Evolutionary conservation across 1,140 invertebrate genomes (phyloP), one percentile per base, ranked within the genome.

Genomic region (Ceratina japonica): DNA sequence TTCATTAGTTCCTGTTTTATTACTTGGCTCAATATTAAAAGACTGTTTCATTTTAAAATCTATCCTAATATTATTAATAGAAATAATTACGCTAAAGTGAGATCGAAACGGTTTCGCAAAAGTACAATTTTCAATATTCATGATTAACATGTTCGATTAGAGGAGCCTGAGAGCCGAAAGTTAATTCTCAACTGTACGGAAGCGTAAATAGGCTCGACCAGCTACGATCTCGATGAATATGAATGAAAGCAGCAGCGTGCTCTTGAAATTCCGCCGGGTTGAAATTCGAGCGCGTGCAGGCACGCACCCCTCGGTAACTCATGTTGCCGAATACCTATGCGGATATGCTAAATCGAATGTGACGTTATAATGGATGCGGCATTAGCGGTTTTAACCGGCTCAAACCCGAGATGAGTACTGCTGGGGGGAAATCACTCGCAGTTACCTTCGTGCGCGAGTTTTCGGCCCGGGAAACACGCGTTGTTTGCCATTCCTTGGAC

Each of bases 331-430:
- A 82, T 75, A 80, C 80, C 80, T 78, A 44, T 72, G 58, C 51
- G 52, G 80, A 54, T 83, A 86, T 86, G 87, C 82, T 85, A 90
- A 89, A 90, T 89, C 88, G 89, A 88, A 90, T 89, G 88, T 89
- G 89, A 89, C 87, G 79, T 90, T 89, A 89, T 89, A 89, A 90
- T 89, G 89, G 89, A 90, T 87, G 79, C 81, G 83, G 87, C 86
- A 89, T 89, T 90, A 89, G 88, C 86, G 88, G 88, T 87, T 88
- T 87, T 88, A 87, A 10, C 75, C 64, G 61, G 74, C 24, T 82
- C 68, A 59, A 80, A 10, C 37, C 73, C 80, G 79, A 66, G 84
- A 80, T 80, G 62, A 69, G 75, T 87, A 82, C 87, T 86, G 78
- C 82, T n/a, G n/a, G 49, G 59, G 69, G 69, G 69, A 78, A 87